These are phyloP conservation scores for Disparrhopalites patrizii DNA, from an alignment of 2,888 invertebrate species.

Conservation along the genomic window DNA sequence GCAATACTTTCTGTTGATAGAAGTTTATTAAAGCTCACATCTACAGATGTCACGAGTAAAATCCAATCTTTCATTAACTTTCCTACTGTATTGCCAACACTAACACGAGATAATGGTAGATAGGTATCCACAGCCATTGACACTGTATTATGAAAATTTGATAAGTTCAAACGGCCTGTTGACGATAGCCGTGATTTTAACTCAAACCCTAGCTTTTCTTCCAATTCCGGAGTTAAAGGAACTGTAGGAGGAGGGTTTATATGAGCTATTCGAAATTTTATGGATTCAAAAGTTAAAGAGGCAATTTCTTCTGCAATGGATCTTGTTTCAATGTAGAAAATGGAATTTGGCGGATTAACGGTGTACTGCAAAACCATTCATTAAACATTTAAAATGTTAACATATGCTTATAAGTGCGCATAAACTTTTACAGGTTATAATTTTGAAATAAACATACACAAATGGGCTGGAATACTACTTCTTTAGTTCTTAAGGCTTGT, in stretches of 20 bases:
- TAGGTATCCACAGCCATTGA: conserved; percentile 15
- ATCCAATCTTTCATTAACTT: conserved; percentile 20
- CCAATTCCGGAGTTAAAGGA: conserved; percentile 14
- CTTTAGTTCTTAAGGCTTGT: conserved; percentile 8
- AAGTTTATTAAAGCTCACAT: conserved; percentile 18
- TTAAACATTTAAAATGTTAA: background rate
- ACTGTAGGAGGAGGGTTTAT: conserved; percentile 10
- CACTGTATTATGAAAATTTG: conserved; percentile 19
- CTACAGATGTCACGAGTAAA: conserved; percentile 13
- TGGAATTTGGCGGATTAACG: conserved; percentile 16
- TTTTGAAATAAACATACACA: conserved; percentile 5
- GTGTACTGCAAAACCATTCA: conserved; percentile 18
- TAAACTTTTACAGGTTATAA: background rate
- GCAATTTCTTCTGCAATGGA: conserved; percentile 16
- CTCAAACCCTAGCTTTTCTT: conserved; percentile 20
- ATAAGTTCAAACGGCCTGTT: conserved; percentile 20
- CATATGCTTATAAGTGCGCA: background rate
- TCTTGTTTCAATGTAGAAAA: conserved; percentile 22
- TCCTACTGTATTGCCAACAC: conserved; percentile 9
- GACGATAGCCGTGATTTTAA: conserved; percentile 12
- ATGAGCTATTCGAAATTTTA: conserved; percentile 17
- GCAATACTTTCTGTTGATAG: background rate
- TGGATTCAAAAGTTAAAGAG: conserved; percentile 10
- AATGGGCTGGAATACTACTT: conserved; percentile 16
- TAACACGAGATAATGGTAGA: conserved; percentile 15